These are phyloP conservation scores for Belgica antarctica DNA, from an alignment of 2,888 invertebrate species.

Conservation along the genomic window DNA sequence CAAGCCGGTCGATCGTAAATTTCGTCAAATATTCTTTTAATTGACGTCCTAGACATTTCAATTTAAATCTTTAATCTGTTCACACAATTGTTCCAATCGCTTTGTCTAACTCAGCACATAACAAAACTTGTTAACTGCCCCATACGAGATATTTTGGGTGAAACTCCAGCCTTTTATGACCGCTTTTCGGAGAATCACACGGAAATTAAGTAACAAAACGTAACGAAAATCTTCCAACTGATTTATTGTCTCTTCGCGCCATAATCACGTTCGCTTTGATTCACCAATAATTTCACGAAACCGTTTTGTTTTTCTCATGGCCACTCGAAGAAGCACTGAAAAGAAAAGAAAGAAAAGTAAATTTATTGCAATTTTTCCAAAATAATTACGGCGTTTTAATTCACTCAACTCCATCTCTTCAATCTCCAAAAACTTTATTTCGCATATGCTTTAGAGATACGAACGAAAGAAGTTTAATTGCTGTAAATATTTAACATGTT, in stretches of 20 bases:
- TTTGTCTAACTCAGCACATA: no score
- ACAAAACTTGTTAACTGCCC: no score
- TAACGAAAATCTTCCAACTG: background rate
- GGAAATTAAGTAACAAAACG: conserved; percentile 11
- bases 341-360: background rate
- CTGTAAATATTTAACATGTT: no score
- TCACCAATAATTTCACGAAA: background rate
- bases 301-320: conserved; percentile 15
- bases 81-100: no score
- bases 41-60: no score
- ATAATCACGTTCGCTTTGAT: conserved; percentile 11
- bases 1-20: background rate
- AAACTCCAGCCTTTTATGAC: background rate
- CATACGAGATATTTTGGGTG: background rate
- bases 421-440: background rate
- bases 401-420: conserved; percentile 6
- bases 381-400: conserved; percentile 21
- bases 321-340: background rate
- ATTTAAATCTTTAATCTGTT: background rate
- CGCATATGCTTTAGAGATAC: background rate
- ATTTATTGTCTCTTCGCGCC: conserved; percentile 10
- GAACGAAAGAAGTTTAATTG: conserved; percentile 3
- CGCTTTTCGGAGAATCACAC: background rate
- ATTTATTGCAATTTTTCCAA: conserved; percentile 14
- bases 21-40: background rate